A percentile compares a stretch with the other conserved stretches of the same genome.
Conservation (phyloP, 1,140 invertebrate species). For the Akabosia matsudoensis region DNA sequence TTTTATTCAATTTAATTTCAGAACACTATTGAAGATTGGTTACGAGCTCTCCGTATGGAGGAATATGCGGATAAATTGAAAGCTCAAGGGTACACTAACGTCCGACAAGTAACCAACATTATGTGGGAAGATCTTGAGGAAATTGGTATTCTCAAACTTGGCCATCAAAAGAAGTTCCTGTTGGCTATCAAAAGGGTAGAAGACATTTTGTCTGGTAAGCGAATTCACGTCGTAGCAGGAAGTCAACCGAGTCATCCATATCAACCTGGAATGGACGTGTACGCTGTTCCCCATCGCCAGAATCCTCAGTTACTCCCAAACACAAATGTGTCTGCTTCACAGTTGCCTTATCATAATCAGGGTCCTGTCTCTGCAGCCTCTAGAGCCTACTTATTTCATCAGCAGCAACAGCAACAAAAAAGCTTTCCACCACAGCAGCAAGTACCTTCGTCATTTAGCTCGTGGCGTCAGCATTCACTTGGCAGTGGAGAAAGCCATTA, state of each 20-base stretch:
- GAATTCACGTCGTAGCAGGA: constrained; percentile 59
- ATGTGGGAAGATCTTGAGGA: constrained; percentile 99
- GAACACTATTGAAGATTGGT: constrained; percentile 89
- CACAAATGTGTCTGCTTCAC: constrained; percentile 1
- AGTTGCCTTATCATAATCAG: constrained; percentile 16
- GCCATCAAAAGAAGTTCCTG: constrained; percentile 97
- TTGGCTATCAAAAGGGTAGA: constrained; percentile 95
- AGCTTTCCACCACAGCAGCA: not conserved
- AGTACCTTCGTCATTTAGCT: not conserved
- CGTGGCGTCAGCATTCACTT: constrained; percentile 5
- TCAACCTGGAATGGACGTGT: constrained; percentile 30
- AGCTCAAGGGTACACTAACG: constrained; percentile 88
- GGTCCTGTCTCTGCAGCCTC: not conserved
- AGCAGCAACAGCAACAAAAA: constrained; percentile 1
- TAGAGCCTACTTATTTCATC: not conserved
- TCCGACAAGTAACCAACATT: constrained; percentile 84
- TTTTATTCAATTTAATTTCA: constrained; percentile 49
- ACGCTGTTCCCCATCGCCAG: not conserved
- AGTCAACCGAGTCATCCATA: constrained; percentile 33
- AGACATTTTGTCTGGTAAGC: constrained; percentile 82
- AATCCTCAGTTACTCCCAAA: not conserved
- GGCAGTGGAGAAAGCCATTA: not conserved
- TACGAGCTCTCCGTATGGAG: constrained; percentile 81
- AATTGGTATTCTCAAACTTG: constrained; percentile 89
- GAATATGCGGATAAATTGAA: constrained; percentile 84